phyloP scores from a whole-genome alignment of 2,113 vertebrate species.

The Engraulis encrasicolus region DNA sequence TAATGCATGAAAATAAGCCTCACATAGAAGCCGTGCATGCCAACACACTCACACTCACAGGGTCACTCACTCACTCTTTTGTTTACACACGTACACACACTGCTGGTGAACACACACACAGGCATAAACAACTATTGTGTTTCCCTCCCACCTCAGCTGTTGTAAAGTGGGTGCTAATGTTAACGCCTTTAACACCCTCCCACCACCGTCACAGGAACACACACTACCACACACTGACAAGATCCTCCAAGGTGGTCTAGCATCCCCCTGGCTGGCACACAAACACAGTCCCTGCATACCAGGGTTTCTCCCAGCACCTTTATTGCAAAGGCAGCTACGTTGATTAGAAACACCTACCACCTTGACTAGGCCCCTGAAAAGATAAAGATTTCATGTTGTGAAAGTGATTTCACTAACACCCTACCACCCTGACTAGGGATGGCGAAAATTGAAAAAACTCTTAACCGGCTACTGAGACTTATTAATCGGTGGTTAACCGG shows the following conservation, averaged over 20 bases:
- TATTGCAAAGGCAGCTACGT: too few relatives aligned
- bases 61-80: neutral
- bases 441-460: too few relatives aligned
- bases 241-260: constrained; percentile 52
- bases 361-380: too few relatives aligned
- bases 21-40: neutral
- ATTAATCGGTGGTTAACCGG: too few relatives aligned
- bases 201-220: constrained; percentile 47
- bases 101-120: neutral
- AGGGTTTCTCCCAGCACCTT: too few relatives aligned
- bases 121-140: neutral
- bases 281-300: too few relatives aligned
- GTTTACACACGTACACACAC: neutral
- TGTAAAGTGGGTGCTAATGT: neutral
- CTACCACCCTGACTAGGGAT: too few relatives aligned
- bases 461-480: too few relatives aligned
- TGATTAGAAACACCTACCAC: too few relatives aligned
- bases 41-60: neutral
- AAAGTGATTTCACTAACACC: too few relatives aligned
- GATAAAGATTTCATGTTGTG: too few relatives aligned
- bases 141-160: neutral
- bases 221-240: constrained; percentile 57
- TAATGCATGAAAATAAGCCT: too few relatives aligned
- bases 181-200: constrained; percentile 2
- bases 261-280: neutral